Evolutionary conservation across 2,113 vertebrate genomes (phyloP), one percentile per base, ranked within the genome.

Genomic region (Spea multiplicata): DNA sequence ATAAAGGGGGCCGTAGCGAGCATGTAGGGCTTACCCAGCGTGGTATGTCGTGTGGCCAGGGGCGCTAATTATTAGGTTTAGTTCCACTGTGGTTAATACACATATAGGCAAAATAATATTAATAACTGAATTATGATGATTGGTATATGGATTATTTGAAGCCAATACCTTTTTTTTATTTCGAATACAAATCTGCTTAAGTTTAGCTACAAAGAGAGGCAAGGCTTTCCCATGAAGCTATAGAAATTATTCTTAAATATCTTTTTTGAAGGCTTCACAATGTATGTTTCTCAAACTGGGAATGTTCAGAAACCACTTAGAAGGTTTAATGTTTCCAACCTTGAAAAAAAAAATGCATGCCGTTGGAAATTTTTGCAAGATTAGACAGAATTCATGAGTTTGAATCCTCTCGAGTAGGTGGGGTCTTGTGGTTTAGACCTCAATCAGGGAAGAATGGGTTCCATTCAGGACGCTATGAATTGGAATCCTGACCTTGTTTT

Each of bases 391-490:
- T 66, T 80, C 61, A 72, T 45, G 59, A 47, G 70, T 61, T 72
- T 50, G 55, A 80, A 52, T 73, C 70, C 55, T 46, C 12, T 4
- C 4, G 49, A 47, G 77, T 67, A 30, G 77, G 77, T 57, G 70
- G 30, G 77, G 77, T 57, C 66, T 66, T 49, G 77, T 59, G 70
- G 77, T 79, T 30, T 65, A 73, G 61, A 48, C 50, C 50, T 67
- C 77, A 12, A 44, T 44, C 67, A 16, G 48, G 13, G 45, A 80
- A 80, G 70, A 80, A 80, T 73, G 77, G 44, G 44, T 62, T 80
- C 70, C 71, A 80, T 80, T 80, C 77, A 80, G 44, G 46, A 47
- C 70, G 53, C 49, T 73, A 73, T 73, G 77, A 73, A 80, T 80
- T 66, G 61, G 48, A 59, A 80, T 80, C 65, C 70, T 73, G 70